phyloP scores from a whole-genome alignment of 2,797 vertebrate species.

The Sebastes dallii region DNA sequence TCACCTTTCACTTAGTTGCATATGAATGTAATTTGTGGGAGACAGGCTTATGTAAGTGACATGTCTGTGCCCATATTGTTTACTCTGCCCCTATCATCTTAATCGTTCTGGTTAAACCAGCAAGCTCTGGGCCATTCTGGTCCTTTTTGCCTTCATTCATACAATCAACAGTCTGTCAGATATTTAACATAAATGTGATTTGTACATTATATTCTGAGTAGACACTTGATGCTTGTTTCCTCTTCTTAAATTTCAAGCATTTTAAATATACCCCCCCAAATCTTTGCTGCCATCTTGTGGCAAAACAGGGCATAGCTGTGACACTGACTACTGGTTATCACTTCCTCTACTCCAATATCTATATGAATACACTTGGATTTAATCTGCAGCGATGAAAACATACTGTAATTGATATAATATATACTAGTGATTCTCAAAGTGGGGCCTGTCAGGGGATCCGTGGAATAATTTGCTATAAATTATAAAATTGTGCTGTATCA shows the following conservation, averaged over 20 bases:
- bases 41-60: background rate
- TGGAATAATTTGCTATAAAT: too few species aligned
- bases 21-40: background rate
- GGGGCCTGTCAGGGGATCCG: too few species aligned
- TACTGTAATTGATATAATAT: background rate
- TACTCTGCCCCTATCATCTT: background rate
- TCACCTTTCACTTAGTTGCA: background rate
- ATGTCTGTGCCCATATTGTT: background rate
- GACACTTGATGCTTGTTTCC: background rate
- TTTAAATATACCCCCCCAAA: background rate
- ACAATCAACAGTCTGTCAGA: background rate
- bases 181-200: background rate
- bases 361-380: background rate
- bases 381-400: background rate
- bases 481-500: too few species aligned
- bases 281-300: slow-evolving; percentile 69
- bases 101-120: background rate
- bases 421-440: too few species aligned
- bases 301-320: background rate
- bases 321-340: background rate
- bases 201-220: background rate
- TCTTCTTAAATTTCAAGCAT: background rate
- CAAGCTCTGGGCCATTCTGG: background rate
- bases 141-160: background rate
- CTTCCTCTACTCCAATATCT: background rate